These are phyloP conservation scores for Eulemur macaco DNA, from an alignment of 2,113 vertebrate species.

Conservation along the genomic window DNA sequence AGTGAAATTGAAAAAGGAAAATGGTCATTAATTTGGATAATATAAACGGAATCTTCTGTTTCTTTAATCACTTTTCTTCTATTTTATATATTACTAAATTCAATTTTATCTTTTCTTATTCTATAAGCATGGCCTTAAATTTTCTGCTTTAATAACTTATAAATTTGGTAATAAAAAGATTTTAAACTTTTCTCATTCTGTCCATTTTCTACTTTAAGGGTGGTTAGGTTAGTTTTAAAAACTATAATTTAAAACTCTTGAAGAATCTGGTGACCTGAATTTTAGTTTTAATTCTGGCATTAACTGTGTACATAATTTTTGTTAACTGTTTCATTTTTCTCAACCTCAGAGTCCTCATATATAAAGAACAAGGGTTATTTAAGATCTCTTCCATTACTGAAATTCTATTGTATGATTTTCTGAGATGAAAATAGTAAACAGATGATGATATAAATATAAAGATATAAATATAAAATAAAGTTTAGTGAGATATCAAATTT, in stretches of 20 bases:
- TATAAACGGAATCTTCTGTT: not conserved
- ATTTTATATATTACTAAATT: not conserved
- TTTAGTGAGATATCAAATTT: not conserved
- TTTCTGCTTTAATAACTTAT: conserved; percentile 13
- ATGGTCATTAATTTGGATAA: not conserved
- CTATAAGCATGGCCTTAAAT: not conserved
- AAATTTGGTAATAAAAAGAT: not conserved
- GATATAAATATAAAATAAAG: not conserved
- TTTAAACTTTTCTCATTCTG: not conserved
- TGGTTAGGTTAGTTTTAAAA: not conserved
- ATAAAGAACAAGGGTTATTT: not conserved
- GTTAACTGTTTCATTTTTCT: not conserved
- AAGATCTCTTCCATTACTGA: not conserved
- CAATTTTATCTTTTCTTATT: not conserved
- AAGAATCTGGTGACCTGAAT: not conserved
- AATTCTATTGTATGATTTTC: not conserved
- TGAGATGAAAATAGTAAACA: conserved; percentile 8
- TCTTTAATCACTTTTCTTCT: not conserved
- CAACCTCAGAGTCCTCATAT: not conserved
- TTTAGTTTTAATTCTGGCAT: not conserved
- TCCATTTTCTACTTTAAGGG: not conserved
- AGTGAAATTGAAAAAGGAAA: not conserved
- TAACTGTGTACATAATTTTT: conserved; percentile 4
- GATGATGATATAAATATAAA: not conserved
- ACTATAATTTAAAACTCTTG: conserved; percentile 5